Conservation (phyloP, 92 coral and sea anemone species). For the Siderastrea radians region DNA sequence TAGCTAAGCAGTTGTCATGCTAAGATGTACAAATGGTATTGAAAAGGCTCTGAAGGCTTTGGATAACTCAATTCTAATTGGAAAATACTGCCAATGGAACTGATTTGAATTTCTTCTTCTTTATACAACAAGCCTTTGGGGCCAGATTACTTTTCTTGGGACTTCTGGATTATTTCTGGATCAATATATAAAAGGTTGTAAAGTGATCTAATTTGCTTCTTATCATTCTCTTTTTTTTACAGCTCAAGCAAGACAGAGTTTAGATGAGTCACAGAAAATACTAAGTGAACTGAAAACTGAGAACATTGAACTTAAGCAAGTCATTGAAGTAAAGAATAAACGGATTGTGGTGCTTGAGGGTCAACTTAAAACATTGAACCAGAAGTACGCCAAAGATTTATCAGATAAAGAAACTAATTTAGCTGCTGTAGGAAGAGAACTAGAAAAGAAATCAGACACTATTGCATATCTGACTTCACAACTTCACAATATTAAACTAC, state of each 20-base stretch:
- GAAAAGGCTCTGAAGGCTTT: too few relatives aligned
- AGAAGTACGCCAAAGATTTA: conserved; percentile 73
- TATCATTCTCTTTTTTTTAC: neutral
- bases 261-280: conserved; percentile 61
- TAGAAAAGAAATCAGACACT: conserved; percentile 92
- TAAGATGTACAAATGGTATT: too few relatives aligned
- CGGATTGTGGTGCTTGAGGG: conserved; percentile 82
- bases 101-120: neutral
- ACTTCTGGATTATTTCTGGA: too few relatives aligned
- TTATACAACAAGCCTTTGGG: neutral
- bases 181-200: too few relatives aligned
- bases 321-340: conserved; percentile 82
- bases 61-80: too few relatives aligned
- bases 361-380: conserved; percentile 77
- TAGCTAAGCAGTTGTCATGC: too few relatives aligned
- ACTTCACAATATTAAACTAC: conserved; percentile 87
- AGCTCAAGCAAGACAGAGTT: conserved; percentile 70
- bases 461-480: conserved; percentile 96
- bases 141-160: too few relatives aligned
- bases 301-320: conserved; percentile 82
- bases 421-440: conserved; percentile 80
- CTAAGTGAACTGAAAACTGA: conserved; percentile 77
- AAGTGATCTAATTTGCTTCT: neutral
- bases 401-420: conserved; percentile 75
- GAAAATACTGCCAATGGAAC: neutral